Evolutionary conservation across 2,888 invertebrate genomes (phyloP).

Genomic region (Salticus scenicus): DNA sequence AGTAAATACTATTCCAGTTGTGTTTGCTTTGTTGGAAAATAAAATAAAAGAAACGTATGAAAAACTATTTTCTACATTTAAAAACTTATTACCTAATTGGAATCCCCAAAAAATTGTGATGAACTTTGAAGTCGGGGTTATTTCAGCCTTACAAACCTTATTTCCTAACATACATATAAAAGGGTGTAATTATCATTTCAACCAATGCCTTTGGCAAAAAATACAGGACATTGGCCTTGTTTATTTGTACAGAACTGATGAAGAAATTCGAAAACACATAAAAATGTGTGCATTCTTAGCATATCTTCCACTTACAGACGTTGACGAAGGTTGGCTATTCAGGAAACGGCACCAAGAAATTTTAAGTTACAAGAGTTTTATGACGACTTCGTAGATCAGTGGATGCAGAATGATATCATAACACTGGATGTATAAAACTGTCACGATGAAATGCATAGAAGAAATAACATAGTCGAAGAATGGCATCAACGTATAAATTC

Average conservation of each 20-base stretch:
- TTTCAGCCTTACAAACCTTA: background rate
- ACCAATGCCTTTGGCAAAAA: slow-evolving; percentile 14
- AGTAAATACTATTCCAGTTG: background rate
- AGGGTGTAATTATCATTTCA: slow-evolving; percentile 25
- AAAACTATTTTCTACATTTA: background rate
- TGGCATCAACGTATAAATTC: background rate
- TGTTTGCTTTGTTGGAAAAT: background rate
- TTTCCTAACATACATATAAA: background rate
- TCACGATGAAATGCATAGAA: background rate
- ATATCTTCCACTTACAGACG: background rate
- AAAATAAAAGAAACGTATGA: background rate
- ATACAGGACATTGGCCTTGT: background rate
- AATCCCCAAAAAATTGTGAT: background rate
- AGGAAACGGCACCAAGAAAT: background rate
- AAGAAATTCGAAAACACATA: background rate
- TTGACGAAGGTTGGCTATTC: background rate
- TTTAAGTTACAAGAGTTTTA: background rate
- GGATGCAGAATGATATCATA: background rate
- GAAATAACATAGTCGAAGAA: too few species aligned
- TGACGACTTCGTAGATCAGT: background rate
- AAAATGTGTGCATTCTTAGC: slow-evolving; percentile 7
- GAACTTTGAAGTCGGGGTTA: background rate
- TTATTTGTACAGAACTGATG: background rate
- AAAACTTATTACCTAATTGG: background rate
- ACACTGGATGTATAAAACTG: background rate